Evolutionary conservation across 1,140 invertebrate species (phyloP).

Genomic region (Nasonia longicornis): DNA sequence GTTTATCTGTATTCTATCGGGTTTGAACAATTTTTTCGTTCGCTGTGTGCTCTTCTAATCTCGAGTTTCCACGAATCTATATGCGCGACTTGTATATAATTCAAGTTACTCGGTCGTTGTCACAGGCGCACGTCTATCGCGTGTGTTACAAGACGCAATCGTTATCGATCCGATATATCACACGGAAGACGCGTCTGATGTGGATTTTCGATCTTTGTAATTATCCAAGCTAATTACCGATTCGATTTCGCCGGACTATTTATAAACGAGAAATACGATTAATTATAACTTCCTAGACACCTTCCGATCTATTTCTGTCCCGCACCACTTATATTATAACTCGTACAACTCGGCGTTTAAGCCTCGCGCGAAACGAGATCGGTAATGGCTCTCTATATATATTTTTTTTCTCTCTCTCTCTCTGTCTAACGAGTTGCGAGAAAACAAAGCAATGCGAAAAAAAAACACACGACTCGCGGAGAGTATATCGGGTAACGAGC

Average conservation of each 20-base stretch:
- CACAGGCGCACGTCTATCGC: no score
- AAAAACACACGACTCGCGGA: no score
- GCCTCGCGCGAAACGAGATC: background rate
- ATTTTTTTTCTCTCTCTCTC: background rate
- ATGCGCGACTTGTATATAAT: no score
- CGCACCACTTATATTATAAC: background rate
- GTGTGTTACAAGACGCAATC: no score
- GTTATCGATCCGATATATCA: no score
- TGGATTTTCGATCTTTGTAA: background rate
- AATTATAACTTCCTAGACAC: constrained; percentile 1
- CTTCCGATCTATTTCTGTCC: background rate
- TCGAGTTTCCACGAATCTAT: no score
- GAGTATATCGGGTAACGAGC: no score
- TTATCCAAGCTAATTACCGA: background rate
- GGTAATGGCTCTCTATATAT: background rate
- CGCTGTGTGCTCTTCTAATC: no score
- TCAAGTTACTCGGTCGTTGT: no score
- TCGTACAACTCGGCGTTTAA: background rate
- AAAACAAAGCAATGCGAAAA: background rate
- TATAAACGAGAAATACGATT: background rate
- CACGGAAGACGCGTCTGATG: no score
- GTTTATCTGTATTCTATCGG: no score
- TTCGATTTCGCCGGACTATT: background rate
- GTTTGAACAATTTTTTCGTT: no score
- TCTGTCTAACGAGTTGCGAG: background rate